These are phyloP conservation scores for Trichonephila clavata DNA, from an alignment of 1,140 invertebrate species.

Conservation along the genomic window DNA sequence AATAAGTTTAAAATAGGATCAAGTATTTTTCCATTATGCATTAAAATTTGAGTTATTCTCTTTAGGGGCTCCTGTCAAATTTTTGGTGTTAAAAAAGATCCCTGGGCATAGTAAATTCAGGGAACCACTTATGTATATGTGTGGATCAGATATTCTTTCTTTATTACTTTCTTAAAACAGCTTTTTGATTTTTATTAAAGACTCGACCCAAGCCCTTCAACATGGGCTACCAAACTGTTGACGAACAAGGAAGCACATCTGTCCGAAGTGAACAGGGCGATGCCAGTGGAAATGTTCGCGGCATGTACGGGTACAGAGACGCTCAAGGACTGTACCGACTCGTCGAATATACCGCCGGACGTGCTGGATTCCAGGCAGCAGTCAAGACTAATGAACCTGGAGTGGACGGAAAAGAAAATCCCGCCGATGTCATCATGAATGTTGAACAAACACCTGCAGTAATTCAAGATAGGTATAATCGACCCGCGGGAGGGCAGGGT, in stretches of 20 bases:
- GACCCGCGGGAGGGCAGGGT: neutral
- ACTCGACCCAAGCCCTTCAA: constrained; percentile 23
- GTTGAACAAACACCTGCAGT: constrained; percentile 70
- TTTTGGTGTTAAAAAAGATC: no score
- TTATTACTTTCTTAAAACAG: neutral
- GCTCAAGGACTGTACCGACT: constrained; percentile 48
- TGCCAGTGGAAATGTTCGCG: constrained; percentile 34
- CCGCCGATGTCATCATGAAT: constrained; percentile 62
- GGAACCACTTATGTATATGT: no score
- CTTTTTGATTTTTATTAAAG: neutral
- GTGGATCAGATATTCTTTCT: neutral
- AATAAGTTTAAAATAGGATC: no score
- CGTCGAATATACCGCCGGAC: constrained; percentile 52
- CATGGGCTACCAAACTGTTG: constrained; percentile 22
- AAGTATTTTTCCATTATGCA: no score
- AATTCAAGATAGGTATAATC: constrained; percentile 58
- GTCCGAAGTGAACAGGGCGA: constrained; percentile 35
- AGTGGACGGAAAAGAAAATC: constrained; percentile 62
- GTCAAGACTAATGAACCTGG: constrained; percentile 72
- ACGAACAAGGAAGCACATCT: neutral
- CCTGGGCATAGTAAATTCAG: no score
- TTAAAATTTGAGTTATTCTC: no score
- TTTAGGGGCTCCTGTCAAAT: no score
- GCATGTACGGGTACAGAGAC: constrained; percentile 44
- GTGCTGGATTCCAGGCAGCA: constrained; percentile 45